These are phyloP conservation scores for Luperina nickerlii DNA, from an alignment of 2,888 invertebrate genomes.

Conservation along the genomic window DNA sequence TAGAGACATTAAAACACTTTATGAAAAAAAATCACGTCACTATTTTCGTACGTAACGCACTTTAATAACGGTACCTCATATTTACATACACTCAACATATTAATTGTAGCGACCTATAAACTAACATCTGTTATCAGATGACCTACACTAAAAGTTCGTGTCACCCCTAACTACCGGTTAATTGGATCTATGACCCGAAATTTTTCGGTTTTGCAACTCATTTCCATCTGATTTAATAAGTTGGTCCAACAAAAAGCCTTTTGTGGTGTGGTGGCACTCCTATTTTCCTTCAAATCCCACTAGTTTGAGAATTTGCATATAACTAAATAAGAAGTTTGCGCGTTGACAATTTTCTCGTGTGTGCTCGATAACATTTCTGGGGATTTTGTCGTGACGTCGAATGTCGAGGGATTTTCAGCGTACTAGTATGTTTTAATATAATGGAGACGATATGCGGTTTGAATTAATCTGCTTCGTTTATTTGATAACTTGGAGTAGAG, in stretches of 20 bases:
- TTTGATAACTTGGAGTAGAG: conserved; percentile 13
- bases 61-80: conserved; percentile 20
- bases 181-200: conserved; percentile 74
- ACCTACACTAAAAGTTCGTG: conserved; percentile 51
- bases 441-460: conserved; percentile 32
- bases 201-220: conserved; percentile 75
- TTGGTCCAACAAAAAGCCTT: conserved; percentile 77
- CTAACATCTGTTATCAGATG: conserved; percentile 51
- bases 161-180: conserved; percentile 64
- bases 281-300: conserved; percentile 74
- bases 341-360: conserved; percentile 58
- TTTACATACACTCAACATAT: conserved; percentile 35
- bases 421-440: conserved; percentile 39
- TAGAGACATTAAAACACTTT: not conserved
- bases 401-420: conserved; percentile 21
- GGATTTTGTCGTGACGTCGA: conserved; percentile 35
- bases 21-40: not conserved
- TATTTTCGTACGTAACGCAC: not conserved
- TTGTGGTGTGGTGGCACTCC: conserved; percentile 69
- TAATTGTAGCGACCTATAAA: conserved; percentile 58
- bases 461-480: conserved; percentile 45
- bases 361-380: conserved; percentile 54
- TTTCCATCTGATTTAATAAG: conserved; percentile 78
- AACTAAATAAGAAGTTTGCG: conserved; percentile 64
- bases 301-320: conserved; percentile 59